Percentiles rank a stretch among this genome's conserved stretches.
phyloP scores from a whole-genome alignment of 2,113 vertebrate species.

The Cettia cetti region DNA sequence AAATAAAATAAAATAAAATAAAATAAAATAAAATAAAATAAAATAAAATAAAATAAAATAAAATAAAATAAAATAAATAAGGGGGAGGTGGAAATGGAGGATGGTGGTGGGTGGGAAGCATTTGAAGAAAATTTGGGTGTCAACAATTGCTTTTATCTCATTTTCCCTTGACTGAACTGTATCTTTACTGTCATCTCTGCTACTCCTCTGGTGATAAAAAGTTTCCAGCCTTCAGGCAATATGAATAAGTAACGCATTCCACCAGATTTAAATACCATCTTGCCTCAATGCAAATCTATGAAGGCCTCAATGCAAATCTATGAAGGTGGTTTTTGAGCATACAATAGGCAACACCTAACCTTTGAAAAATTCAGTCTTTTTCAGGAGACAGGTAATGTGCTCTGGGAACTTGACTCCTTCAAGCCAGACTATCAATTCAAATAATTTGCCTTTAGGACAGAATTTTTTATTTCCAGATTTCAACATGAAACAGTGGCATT shows the following conservation, averaged over 20 bases:
- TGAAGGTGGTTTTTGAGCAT: not conserved
- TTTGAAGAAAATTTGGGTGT: not conserved
- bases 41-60: no score
- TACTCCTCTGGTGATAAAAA: constrained; percentile 20
- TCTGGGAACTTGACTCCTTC: not conserved
- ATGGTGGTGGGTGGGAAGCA: not conserved
- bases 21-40: no score
- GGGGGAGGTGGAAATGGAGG: accelerated
- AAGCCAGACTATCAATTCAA: not conserved
- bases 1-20: no score
- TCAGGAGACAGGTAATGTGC: not conserved
- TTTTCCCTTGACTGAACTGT: constrained; percentile 5
- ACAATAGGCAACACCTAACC: not conserved
- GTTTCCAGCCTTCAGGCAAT: constrained; percentile 13
- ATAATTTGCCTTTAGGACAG: not conserved
- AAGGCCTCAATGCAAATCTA: not conserved
- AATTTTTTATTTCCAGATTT: not conserved
- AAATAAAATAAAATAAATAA: not conserved
- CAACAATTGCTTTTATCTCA: not conserved
- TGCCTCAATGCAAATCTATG: not conserved
- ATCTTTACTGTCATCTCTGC: constrained; percentile 34
- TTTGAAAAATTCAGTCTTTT: not conserved
- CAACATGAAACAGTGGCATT: not conserved
- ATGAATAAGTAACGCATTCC: constrained; percentile 45
- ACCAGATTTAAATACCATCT: not conserved